Evolutionary conservation across 2,113 vertebrate genomes (phyloP).

Genomic region (Tursiops truncatus): DNA sequence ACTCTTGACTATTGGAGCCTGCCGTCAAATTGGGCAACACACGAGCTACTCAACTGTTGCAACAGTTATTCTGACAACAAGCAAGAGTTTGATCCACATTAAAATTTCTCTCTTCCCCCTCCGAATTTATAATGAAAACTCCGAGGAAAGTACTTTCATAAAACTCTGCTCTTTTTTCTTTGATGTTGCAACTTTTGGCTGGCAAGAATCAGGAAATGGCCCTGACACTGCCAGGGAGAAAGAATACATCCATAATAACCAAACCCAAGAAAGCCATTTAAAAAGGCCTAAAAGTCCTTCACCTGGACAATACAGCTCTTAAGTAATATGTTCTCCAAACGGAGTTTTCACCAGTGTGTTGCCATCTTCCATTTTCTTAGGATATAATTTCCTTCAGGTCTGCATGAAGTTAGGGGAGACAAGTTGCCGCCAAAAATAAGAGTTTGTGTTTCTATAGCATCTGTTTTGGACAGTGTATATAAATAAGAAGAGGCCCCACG

Average conservation of each 20-base stretch:
- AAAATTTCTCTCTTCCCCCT: background rate
- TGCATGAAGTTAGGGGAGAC: background rate
- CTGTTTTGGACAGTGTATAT: conserved; percentile 43
- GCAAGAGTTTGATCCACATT: background rate
- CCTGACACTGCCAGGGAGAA: background rate
- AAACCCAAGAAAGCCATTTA: background rate
- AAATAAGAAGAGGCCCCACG: conserved; percentile 41
- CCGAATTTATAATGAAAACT: background rate
- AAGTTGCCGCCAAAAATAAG: conserved; percentile 15
- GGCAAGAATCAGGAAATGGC: background rate
- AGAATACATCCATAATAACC: background rate
- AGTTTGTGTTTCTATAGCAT: conserved; percentile 38
- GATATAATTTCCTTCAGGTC: background rate
- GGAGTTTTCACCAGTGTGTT: background rate
- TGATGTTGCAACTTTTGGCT: background rate
- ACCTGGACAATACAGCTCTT: background rate
- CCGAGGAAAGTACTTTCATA: background rate
- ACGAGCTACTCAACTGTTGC: background rate
- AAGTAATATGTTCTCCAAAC: background rate
- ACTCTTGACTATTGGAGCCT: no score
- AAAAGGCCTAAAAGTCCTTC: background rate
- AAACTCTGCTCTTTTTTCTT: background rate
- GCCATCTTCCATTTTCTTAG: background rate
- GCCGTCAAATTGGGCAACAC: background rate
- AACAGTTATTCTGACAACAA: background rate